Conservation (phyloP, 2,888 invertebrate species). For the Epinotia bilunana region DNA sequence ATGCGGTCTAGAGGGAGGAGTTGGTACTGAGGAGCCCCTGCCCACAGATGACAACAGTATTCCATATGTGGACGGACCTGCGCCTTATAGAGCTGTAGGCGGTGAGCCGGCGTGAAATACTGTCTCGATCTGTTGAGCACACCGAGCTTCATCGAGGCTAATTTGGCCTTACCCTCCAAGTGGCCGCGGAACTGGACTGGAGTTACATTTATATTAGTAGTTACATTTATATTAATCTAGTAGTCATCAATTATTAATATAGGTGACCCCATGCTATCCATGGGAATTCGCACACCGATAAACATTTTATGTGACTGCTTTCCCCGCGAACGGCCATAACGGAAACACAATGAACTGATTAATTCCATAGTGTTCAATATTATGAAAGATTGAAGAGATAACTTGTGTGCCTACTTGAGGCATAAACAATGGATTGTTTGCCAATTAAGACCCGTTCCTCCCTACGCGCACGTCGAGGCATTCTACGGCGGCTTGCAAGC, state of each 20-base stretch:
- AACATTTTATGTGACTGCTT: conserved; percentile 42
- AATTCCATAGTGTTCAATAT: conserved; percentile 48
- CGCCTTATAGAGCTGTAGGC: too few species aligned
- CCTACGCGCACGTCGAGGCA: conserved; percentile 45
- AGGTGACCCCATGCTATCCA: conserved; percentile 30
- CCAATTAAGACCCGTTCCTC: conserved; percentile 70
- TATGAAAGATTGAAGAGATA: conserved; percentile 54
- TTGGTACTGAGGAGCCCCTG: too few species aligned
- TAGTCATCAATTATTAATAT: conserved; percentile 33
- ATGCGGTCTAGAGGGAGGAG: too few species aligned
- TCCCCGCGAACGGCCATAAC: conserved; percentile 39
- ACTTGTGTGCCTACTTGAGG: conserved; percentile 50
- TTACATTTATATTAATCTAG: too few species aligned
- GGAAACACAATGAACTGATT: conserved; percentile 51
- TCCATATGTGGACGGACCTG: too few species aligned
- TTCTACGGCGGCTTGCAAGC: conserved; percentile 46
- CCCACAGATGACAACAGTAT: too few species aligned
- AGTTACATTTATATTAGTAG: too few species aligned
- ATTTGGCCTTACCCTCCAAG: too few species aligned
- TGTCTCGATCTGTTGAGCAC: too few species aligned
- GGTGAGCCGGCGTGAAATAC: too few species aligned
- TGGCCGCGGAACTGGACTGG: too few species aligned
- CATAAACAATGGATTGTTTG: conserved; percentile 67
- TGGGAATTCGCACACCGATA: conserved; percentile 45
- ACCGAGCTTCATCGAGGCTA: too few species aligned